Percentiles rank a stretch among this genome's conserved stretches.
phyloP scores from a whole-genome alignment of 2,113 vertebrate species.

The Jaculus jaculus region DNA sequence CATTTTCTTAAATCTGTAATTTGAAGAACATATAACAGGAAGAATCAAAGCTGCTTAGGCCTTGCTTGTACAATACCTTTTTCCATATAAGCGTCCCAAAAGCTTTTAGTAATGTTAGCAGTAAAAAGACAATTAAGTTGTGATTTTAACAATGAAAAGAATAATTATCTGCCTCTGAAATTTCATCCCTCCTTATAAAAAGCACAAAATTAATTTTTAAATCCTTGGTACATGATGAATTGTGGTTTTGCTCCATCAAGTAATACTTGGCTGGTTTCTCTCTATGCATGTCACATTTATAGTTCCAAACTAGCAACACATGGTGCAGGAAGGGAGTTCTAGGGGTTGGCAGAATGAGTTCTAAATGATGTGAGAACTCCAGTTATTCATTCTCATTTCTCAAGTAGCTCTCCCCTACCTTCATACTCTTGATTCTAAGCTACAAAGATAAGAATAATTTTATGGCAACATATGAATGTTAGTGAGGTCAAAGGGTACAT shows the following conservation, averaged over 20 bases:
- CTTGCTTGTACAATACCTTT: background rate
- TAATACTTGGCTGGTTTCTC: constrained; percentile 75
- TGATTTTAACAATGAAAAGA: constrained; percentile 51
- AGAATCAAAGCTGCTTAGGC: background rate
- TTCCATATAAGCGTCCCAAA: background rate
- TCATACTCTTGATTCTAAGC: constrained; percentile 13
- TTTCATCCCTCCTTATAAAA: constrained; percentile 18
- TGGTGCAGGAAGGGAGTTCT: constrained; percentile 58
- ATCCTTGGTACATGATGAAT: background rate
- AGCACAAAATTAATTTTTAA: constrained; percentile 61
- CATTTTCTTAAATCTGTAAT: background rate
- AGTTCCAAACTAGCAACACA: constrained; percentile 79
- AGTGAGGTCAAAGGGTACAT: constrained; percentile 39
- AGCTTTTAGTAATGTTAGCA: constrained; percentile 44
- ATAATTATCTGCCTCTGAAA: constrained; percentile 58
- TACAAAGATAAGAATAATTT: constrained; percentile 63
- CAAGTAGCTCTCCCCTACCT: constrained; percentile 24
- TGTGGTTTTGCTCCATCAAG: constrained; percentile 49
- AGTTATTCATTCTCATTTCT: constrained; percentile 57
- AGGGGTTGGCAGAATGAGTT: constrained; percentile 66
- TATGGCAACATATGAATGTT: constrained; percentile 47
- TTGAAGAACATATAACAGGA: constrained; percentile 28
- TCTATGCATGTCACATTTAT: constrained; percentile 72
- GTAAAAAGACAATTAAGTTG: constrained; percentile 41
- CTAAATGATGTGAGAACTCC: constrained; percentile 71